phyloP scores from a whole-genome alignment of 2,888 invertebrate genomes.

The Drosophila robusta region DNA sequence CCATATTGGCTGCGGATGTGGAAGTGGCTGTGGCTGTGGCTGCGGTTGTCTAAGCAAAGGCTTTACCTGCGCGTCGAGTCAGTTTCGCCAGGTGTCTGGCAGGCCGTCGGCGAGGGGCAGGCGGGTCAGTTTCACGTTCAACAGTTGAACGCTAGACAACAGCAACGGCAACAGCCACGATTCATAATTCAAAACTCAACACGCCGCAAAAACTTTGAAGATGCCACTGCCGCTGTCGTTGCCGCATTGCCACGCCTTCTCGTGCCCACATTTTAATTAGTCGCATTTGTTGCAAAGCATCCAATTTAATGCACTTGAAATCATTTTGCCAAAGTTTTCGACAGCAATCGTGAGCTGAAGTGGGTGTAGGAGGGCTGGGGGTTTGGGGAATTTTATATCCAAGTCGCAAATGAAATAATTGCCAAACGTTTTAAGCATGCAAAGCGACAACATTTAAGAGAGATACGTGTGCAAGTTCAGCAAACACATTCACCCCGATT shows the following conservation, averaged over 20 bases:
- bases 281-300: conserved; percentile 77
- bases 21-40: conserved; percentile 20
- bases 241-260: conserved; percentile 43
- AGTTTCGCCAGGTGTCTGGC: conserved; percentile 21
- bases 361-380: not conserved
- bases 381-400: conserved; percentile 20
- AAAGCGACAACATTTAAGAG: conserved; percentile 52
- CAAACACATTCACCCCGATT: not conserved
- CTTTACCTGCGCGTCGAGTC: conserved; percentile 8
- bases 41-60: conserved; percentile 45
- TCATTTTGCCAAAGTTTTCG: conserved; percentile 65
- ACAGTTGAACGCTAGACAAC: conserved; percentile 45
- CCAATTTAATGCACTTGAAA: conserved; percentile 80
- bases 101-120: not conserved
- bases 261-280: conserved; percentile 72
- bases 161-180: conserved; percentile 29
- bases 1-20: conserved; percentile 9
- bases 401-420: conserved; percentile 72
- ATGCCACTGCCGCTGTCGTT: conserved; percentile 20
- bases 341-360: conserved; percentile 40
- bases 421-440: conserved; percentile 74
- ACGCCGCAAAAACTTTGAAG: conserved; percentile 61
- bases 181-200: conserved; percentile 63
- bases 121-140: conserved; percentile 20
- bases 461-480: conserved; percentile 22